Evolutionary conservation across 2,888 invertebrate genomes (phyloP).

Genomic region (Megastigmus dorsalis): DNA sequence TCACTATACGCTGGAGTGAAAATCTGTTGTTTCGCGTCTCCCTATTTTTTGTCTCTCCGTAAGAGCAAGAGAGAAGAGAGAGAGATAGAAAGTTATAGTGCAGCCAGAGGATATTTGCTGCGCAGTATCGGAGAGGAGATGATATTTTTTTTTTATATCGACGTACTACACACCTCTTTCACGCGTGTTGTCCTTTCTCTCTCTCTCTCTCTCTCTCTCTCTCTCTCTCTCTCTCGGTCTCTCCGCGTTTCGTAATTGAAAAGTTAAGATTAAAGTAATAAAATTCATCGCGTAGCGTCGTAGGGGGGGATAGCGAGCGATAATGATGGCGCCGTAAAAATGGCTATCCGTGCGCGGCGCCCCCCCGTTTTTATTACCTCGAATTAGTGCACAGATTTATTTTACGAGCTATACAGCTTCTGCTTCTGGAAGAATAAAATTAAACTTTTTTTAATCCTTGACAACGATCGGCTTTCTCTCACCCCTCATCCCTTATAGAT

Average conservation of each 20-base stretch:
- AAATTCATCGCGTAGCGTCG: conserved; percentile 30
- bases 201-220: not conserved
- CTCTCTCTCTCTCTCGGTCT: not conserved
- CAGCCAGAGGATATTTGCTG: too few relatives aligned
- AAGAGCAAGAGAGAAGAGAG: too few relatives aligned
- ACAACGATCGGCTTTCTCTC: not conserved
- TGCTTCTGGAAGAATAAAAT: conserved; percentile 8
- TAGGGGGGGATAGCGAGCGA: too few relatives aligned
- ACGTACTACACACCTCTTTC: too few relatives aligned
- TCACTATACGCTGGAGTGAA: conserved; percentile 11
- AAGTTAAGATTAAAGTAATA: conserved; percentile 20
- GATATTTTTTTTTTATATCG: not conserved
- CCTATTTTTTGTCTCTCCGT: not conserved
- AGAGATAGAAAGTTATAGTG: not conserved
- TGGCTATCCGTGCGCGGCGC: conserved; percentile 5
- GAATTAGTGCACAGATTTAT: conserved; percentile 43
- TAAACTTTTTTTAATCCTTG: conserved; percentile 18
- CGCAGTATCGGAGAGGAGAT: not conserved
- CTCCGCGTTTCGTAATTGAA: conserved; percentile 13
- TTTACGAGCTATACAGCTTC: conserved; percentile 20
- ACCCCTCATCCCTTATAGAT: too few relatives aligned
- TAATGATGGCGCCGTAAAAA: conserved; percentile 36
- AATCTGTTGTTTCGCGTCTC: conserved; percentile 35
- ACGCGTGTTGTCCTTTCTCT: too few relatives aligned
- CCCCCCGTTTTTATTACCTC: conserved; percentile 28